A percentile compares a stretch with the other conserved stretches of the same genome.
Evolutionary conservation across 2,888 invertebrate species (phyloP).

Genomic region (Apodemia duryi): DNA sequence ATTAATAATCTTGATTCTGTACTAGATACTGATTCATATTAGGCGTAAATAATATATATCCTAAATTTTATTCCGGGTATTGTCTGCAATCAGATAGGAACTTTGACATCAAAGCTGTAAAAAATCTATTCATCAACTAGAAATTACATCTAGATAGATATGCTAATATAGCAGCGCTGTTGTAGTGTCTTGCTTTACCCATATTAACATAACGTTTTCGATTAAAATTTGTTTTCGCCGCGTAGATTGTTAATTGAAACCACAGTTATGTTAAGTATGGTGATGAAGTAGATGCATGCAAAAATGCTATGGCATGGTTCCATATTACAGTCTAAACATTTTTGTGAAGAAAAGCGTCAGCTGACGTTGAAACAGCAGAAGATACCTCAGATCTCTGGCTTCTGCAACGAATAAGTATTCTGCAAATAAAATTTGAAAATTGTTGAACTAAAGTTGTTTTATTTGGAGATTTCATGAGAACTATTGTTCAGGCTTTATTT

Average conservation of each 20-base stretch:
- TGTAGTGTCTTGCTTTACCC: no score
- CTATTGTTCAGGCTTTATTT: neutral
- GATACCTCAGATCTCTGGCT: neutral
- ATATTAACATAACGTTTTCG: no score
- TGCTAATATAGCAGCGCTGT: neutral
- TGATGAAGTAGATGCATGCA: no score
- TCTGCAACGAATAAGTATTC: neutral
- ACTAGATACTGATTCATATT: no score
- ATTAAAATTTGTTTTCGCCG: neutral
- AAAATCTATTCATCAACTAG: neutral
- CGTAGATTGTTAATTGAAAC: neutral
- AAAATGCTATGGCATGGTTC: no score
- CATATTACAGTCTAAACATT: neutral
- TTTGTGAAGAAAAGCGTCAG: neutral
- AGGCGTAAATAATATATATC: no score
- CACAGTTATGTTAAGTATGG: neutral
- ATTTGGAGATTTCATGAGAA: neutral
- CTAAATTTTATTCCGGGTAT: no score
- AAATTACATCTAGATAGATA: neutral
- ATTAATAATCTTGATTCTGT: no score
- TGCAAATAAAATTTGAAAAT: neutral
- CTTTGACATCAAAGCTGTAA: neutral
- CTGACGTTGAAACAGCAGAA: neutral
- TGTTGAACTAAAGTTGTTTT: neutral
- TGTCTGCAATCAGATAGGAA: no score